Percentiles rank a stretch among this genome's conserved stretches.
Evolutionary conservation across 1,140 invertebrate genomes (phyloP).

Genomic region (Steinernema feltiae): DNA sequence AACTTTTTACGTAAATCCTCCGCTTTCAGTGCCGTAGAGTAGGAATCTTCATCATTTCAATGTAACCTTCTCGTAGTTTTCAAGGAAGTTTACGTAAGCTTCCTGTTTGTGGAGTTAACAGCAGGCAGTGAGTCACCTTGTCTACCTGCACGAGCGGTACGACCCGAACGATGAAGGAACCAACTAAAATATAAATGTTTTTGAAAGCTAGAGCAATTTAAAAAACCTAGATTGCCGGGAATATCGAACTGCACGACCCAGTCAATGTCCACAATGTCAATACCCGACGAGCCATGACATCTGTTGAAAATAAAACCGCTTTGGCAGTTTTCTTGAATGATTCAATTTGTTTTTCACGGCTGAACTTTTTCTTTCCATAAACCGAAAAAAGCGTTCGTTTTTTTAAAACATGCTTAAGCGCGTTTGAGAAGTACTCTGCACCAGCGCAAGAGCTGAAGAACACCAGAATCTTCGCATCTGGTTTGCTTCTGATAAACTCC

Average conservation of each 20-base stretch:
- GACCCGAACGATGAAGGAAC: constrained; percentile 87
- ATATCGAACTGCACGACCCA: constrained; percentile 98
- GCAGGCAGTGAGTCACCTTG: constrained; percentile 77
- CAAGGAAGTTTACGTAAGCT: constrained; percentile 81
- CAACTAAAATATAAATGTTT: constrained; percentile 49
- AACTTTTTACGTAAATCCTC: constrained; percentile 43
- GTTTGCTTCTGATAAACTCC: constrained; percentile 68
- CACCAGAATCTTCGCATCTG: constrained; percentile 74
- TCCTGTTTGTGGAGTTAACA: constrained; percentile 79
- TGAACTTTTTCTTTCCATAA: constrained; percentile 65
- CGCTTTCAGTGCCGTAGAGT: constrained; percentile 40
- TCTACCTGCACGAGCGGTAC: constrained; percentile 83
- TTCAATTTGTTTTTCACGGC: constrained; percentile 76
- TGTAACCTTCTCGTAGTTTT: constrained; percentile 78
- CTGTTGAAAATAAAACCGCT: constrained; percentile 83
- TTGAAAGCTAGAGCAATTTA: constrained; percentile 8
- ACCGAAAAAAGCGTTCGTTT: constrained; percentile 38
- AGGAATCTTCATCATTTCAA: constrained; percentile 42
- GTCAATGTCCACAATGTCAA: constrained; percentile 87
- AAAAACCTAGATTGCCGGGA: constrained; percentile 65
- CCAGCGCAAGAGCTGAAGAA: constrained; percentile 92
- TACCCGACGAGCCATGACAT: constrained; percentile 89
- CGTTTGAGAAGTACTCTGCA: constrained; percentile 83
- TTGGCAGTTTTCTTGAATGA: constrained; percentile 67
- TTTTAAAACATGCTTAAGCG: constrained; percentile 64